Evolutionary conservation across 2,113 vertebrate species (phyloP), one percentile per base, ranked within the genome.

Genomic region (Sylvicapra grimmia): DNA sequence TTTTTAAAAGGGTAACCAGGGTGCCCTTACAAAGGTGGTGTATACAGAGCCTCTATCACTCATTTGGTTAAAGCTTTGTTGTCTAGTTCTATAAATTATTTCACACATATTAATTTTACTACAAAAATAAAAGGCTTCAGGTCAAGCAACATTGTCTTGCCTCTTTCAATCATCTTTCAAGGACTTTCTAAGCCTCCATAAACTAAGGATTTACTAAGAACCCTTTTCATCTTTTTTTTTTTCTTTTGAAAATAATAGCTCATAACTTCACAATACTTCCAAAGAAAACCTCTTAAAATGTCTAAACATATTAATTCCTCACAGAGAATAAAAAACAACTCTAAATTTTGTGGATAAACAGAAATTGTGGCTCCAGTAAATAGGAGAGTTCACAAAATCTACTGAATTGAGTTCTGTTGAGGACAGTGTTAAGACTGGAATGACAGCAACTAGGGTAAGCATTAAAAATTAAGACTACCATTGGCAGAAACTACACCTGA

Each of bases 191-290:
- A 56, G 65, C 27, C 27, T 86, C 58, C 40, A 16, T 56, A 58
- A 96, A 29, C n/a, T 53, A 94, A 89, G 44, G 13, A 61, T 44
- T 80, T 59, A 94, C 10, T 63, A 90, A 93, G 15, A 33, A 58
- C 44, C 40, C 51, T 44, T 68, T 68, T 51, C 33, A 86, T 44
- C 82, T 72, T 82, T 82, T 96, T 96, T 96, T 80, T 47, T 47
- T 96, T 65, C 49, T 90, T 94, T 90, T 80, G 56, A 94, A 96
- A 89, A 68, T 33, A 68, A 61, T 4, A 96, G 21, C 72, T 72
- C 86, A n/a, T 83, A 75, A 94, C 59, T 54, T 61, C 44, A 53
- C 13, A 65, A 27, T 86, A 91, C 29, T 72, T 87, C 14, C 40
- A 12, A 82, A 91, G 49, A 58, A 90, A 82, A 85, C 8, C 9